Evolutionary conservation across 1,140 invertebrate species (phyloP).

Genomic region (Pogonognathellus flavescens): DNA sequence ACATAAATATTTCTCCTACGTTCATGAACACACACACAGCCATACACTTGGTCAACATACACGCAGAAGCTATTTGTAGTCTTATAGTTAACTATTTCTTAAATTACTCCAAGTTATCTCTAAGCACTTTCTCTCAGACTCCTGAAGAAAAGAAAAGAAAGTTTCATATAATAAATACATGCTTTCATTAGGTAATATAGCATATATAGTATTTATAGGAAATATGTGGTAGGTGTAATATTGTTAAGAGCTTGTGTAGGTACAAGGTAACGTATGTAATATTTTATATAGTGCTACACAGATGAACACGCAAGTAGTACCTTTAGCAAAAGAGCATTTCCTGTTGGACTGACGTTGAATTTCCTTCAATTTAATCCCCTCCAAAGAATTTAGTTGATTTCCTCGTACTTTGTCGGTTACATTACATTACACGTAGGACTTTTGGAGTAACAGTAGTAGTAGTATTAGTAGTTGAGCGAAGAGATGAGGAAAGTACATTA

Average conservation of each 20-base stretch:
- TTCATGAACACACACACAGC: too few species aligned
- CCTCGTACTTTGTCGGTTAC: constrained; percentile 35
- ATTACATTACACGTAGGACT: constrained; percentile 28
- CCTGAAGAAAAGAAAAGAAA: not conserved
- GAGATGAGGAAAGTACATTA: constrained; percentile 47
- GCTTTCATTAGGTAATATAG: too few species aligned
- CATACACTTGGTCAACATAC: too few species aligned
- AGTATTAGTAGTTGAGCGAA: not conserved
- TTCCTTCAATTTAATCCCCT: constrained; percentile 48
- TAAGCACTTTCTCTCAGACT: not conserved
- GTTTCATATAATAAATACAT: not conserved
- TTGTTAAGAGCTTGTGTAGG: too few species aligned
- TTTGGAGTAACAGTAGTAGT: not conserved
- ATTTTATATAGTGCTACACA: too few species aligned
- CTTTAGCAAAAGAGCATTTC: constrained; percentile 32
- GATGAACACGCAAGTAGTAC: constrained; percentile 21
- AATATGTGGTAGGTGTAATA: too few species aligned
- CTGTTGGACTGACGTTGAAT: constrained; percentile 49
- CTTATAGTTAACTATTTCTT: not conserved
- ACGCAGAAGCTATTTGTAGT: too few species aligned
- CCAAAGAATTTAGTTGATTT: constrained; percentile 45
- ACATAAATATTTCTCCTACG: not conserved
- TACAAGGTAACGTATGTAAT: constrained; percentile 1
- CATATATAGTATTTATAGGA: too few species aligned
- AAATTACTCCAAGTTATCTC: not conserved